phyloP scores from a whole-genome alignment of 2,888 invertebrate genomes.

The Actias luna region DNA sequence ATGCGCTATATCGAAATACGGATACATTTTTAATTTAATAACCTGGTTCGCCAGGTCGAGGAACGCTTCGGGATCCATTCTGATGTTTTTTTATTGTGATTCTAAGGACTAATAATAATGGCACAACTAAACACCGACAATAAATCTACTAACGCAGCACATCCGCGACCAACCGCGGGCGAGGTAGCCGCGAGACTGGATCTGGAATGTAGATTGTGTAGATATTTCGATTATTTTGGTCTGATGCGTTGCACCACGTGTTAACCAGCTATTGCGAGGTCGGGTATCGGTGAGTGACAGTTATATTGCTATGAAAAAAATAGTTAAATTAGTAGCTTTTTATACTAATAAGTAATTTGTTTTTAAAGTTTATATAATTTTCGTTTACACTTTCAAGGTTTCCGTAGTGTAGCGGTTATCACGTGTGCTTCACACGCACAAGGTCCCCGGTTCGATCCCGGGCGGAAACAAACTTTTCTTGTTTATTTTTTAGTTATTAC shows the following conservation, averaged over 20 bases:
- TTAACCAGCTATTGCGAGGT: neutral
- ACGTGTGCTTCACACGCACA: slow-evolving; percentile 91
- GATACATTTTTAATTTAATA: slow-evolving; percentile 99
- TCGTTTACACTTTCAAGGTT: slow-evolving; percentile 49
- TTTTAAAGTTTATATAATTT: neutral
- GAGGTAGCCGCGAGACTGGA: slow-evolving; percentile 75
- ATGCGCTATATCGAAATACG: slow-evolving; percentile 99
- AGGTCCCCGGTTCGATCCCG: slow-evolving; percentile 87
- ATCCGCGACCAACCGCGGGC: slow-evolving; percentile 76
- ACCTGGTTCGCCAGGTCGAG: slow-evolving; percentile 99
- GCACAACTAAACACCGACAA: slow-evolving; percentile 79
- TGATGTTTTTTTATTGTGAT: slow-evolving; percentile 43
- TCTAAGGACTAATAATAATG: slow-evolving; percentile 36
- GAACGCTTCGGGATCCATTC: slow-evolving; percentile 98
- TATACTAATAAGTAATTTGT: too few relatives aligned
- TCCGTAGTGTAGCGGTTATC: slow-evolving; percentile 90
- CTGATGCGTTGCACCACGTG: slow-evolving; percentile 27
- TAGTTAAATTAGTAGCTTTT: neutral
- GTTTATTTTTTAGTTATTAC: neutral
- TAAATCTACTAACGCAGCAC: slow-evolving; percentile 53
- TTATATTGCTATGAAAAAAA: neutral
- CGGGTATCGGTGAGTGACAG: slow-evolving; percentile 3
- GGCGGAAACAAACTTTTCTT: slow-evolving; percentile 80
- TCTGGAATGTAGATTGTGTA: neutral
- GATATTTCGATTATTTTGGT: slow-evolving; percentile 5